Evolutionary conservation across 1,140 invertebrate genomes (phyloP), one percentile per base, ranked within the genome.

Genomic region (Drosophila pallidifrons): DNA sequence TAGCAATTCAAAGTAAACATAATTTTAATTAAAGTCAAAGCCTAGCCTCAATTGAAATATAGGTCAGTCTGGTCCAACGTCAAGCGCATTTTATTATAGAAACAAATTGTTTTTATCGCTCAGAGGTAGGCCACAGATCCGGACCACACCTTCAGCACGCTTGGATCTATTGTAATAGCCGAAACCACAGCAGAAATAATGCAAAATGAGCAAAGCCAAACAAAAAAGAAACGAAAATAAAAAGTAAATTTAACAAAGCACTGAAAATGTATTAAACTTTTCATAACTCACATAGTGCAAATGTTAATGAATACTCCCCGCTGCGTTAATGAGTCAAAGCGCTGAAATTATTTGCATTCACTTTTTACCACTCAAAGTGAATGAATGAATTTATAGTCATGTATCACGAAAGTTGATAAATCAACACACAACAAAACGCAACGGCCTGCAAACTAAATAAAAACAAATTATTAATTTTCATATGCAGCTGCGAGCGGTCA

Each of bases 281-380:
- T 82, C 66, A 71, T 72, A 72, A 63, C 67, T 73, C 69, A 79
- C 38, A 71, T 38, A 52, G 68, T 38, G 61, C 67, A 67, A 69
- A 65, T 73, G 78, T 83, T 85, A 86, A 86, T 85, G 82, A 86
- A 85, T 80, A 69, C 77, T 77, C 82, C 82, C 82, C 82, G 83
- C 79, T 78, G 82, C 51, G 82, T 75, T 88, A 87, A 87, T 87
- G 82, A 87, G 77, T 88, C 80, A 77, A 89, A 81, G 81, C 88
- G 85, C 60, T 85, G 83, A 88, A 85, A 83, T 70, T 69, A 89
- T 89, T 88, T 89, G 77, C 83, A 88, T 88, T 89, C 81, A 88
- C 85, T 88, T 87, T 89, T 75, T 64, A 45, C 52, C 73, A 72
- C 85, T 67, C 81, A 60, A 75, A 32, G 3, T 61, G 61, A 72